Evolutionary conservation across 2,888 invertebrate species (phyloP), one percentile per base, ranked within the genome.

Genomic region (Candidula unifasciata): DNA sequence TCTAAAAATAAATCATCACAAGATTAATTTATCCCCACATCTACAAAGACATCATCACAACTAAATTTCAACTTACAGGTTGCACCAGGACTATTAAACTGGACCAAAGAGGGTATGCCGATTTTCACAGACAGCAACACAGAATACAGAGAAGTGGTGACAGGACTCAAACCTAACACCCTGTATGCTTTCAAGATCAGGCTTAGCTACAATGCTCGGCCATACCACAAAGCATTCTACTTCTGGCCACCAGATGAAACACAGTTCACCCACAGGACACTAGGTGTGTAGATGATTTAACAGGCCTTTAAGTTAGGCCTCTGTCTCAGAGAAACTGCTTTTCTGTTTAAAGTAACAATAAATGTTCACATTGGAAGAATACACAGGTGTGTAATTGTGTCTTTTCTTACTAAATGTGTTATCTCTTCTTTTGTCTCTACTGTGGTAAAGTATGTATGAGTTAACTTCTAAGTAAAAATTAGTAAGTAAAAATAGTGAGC

Each of bases 151-250:
- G 88, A 89, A 64, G 89, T 88, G 2, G 88, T 91, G 76, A 68
- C 76, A 0, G 81, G 87, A 68, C 88, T 98, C 76, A 95, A 95
- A 83, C 97, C 98, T 0, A 96, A 96, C 90, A 96, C 96, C 0
- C 95, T 95, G 84, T 98, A 98, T 92, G 95, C 95, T 87, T 97
- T 97, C 93, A 95, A 96, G 69, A 93, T 97, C 24, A 94, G 94
- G 90, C 96, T 89, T 90, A 95, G 84, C 84, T 98, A 97, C 92
- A 94, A 88, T 52, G 88, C 89, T 13, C 94, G 95, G 0, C 97
- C 96, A 90, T 94, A 95, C 0, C 96, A 96, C 90, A 71, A 60
- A 24, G 73, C 79, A 30, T 92, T 95, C 84, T 97, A 97, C 97
- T 16, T 85, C 16, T 89, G 88, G 88, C 88, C 88, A n/a, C 30